Evolutionary conservation across 2,797 vertebrate genomes (phyloP).

Genomic region (Glyptemys insculpta): DNA sequence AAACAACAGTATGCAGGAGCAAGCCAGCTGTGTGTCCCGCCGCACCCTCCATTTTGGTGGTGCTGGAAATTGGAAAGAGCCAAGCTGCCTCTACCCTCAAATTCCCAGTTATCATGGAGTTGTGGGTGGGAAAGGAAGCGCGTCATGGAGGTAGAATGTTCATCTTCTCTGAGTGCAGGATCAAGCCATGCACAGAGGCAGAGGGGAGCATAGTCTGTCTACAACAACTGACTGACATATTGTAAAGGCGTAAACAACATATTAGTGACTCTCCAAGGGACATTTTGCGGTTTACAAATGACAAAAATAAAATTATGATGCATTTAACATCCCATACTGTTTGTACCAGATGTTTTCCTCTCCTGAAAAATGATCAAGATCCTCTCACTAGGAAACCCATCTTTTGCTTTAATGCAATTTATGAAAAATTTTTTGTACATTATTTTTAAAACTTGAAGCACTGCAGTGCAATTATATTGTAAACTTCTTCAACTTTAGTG

Average conservation of each 20-base stretch:
- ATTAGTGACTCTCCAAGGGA: constrained; percentile 54
- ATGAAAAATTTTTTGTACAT: constrained; percentile 73
- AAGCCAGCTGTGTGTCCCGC: neutral
- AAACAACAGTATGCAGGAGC: neutral
- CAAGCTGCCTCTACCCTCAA: neutral
- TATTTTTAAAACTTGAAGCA: constrained; percentile 71
- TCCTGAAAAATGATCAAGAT: constrained; percentile 69
- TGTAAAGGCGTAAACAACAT: constrained; percentile 65
- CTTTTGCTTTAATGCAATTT: constrained; percentile 71
- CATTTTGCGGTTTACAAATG: constrained; percentile 68
- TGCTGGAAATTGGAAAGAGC: neutral
- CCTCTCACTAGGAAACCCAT: constrained; percentile 66
- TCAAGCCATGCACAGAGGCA: neutral
- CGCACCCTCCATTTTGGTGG: neutral
- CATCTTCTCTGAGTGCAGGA: neutral
- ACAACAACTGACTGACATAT: neutral
- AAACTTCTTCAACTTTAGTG: constrained; percentile 76
- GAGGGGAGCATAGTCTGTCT: constrained; percentile 41
- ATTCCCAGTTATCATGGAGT: neutral
- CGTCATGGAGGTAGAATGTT: fast-evolving
- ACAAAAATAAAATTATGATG: constrained; percentile 72
- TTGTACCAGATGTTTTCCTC: constrained; percentile 70
- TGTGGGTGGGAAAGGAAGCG: neutral
- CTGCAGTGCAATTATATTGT: constrained; percentile 65
- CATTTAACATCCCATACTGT: constrained; percentile 62